phyloP scores from a whole-genome alignment of 2,113 vertebrate genomes.

The Furnarius figulus region DNA sequence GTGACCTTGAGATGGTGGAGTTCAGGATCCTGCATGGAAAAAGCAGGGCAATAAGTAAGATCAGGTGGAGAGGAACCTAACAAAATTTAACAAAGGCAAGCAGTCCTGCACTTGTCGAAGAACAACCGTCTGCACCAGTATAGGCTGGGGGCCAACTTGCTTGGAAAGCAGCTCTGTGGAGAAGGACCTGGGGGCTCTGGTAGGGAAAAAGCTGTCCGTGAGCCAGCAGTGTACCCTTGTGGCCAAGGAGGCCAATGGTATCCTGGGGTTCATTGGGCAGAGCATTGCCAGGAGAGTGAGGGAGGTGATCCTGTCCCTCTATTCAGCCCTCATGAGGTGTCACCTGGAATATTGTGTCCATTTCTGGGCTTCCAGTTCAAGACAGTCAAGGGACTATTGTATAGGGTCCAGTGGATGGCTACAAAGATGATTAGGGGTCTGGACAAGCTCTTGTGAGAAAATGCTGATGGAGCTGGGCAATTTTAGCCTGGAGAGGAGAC shows the following conservation, averaged over 20 bases:
- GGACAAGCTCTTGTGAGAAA: background rate
- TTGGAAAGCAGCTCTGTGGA: background rate
- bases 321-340: background rate
- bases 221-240: background rate
- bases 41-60: background rate
- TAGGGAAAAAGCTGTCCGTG: background rate
- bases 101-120: background rate
- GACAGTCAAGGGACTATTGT: background rate
- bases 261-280: background rate
- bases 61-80: background rate
- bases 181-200: background rate
- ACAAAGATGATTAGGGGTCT: background rate
- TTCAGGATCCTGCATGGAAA: background rate
- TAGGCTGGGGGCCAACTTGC: background rate
- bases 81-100: background rate
- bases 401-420: background rate
- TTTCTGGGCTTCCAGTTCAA: background rate
- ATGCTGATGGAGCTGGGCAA: background rate
- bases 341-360: background rate
- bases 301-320: background rate
- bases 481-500: background rate
- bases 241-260: background rate
- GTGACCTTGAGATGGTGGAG: background rate
- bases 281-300: background rate
- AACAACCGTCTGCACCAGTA: background rate